Evolutionary conservation across 2,797 vertebrate species (phyloP).

Genomic region (Sebastiscus tertius): DNA sequence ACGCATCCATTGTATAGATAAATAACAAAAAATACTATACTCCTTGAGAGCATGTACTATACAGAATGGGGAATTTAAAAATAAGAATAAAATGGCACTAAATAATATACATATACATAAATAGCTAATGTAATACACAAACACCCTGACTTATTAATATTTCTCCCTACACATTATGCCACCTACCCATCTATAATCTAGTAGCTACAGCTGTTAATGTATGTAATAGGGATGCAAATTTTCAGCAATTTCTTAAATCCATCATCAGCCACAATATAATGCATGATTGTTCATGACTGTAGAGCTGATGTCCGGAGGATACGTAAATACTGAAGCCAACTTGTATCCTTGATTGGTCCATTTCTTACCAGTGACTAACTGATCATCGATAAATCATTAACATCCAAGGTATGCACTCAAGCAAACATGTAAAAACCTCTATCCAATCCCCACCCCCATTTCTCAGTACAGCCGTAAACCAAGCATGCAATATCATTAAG

Average conservation of each 20-base stretch:
- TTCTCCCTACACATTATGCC: not conserved
- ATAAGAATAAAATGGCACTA: not conserved
- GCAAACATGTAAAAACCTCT: not conserved
- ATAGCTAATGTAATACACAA: not conserved
- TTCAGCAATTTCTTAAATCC: not conserved
- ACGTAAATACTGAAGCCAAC: too few species aligned
- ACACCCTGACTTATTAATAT: not conserved
- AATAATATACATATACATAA: not conserved
- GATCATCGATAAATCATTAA: constrained; percentile 18
- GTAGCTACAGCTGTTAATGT: not conserved
- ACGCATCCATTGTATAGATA: not conserved
- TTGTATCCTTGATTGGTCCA: not conserved
- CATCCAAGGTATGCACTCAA: not conserved
- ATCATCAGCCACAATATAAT: not conserved
- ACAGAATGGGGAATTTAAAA: not conserved
- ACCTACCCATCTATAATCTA: not conserved
- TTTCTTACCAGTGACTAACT: not conserved
- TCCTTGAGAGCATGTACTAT: not conserved
- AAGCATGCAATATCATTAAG: not conserved
- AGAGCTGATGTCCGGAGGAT: not conserved
- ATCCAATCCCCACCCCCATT: not conserved
- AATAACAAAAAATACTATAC: not conserved
- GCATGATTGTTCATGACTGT: not conserved
- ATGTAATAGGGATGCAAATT: not conserved
- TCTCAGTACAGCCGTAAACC: not conserved